Evolutionary conservation across 2,113 vertebrate species (phyloP).

Genomic region (Stigmatopora nigra): DNA sequence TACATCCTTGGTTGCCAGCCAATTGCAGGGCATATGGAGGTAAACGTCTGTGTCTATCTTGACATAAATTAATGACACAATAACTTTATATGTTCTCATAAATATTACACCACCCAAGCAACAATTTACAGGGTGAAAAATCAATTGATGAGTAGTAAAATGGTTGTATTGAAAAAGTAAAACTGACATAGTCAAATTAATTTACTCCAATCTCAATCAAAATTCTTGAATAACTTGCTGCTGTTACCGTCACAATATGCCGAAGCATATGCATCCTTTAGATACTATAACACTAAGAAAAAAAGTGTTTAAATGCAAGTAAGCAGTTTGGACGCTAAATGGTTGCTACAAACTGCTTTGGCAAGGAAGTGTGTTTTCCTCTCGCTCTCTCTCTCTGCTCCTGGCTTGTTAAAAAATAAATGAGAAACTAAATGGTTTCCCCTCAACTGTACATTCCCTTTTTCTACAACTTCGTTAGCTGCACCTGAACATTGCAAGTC

Average conservation of each 20-base stretch:
- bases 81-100: no score
- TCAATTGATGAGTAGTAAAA: no score
- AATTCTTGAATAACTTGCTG: neutral
- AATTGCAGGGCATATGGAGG: no score
- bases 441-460: conserved; percentile 46
- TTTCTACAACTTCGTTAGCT: conserved; percentile 49
- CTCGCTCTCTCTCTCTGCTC: neutral
- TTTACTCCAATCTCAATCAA: no score
- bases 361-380: conserved; percentile 22
- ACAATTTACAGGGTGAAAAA: no score
- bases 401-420: conserved; percentile 45
- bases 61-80: no score
- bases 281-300: conserved; percentile 1
- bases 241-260: neutral
- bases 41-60: no score
- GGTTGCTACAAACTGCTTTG: conserved; percentile 27
- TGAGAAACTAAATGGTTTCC: conserved; percentile 31
- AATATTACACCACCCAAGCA: no score
- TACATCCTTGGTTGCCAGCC: no score
- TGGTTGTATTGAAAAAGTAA: no score
- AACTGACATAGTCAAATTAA: no score
- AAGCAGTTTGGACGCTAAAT: conserved; percentile 16
- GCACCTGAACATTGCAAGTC: conserved; percentile 53
- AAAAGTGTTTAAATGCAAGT: conserved; percentile 6
- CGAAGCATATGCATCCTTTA: neutral